Percentiles rank a stretch among this genome's conserved stretches.
These are phyloP conservation scores for Elephas maximus DNA, from an alignment of 2,113 vertebrate species.

Conservation along the genomic window DNA sequence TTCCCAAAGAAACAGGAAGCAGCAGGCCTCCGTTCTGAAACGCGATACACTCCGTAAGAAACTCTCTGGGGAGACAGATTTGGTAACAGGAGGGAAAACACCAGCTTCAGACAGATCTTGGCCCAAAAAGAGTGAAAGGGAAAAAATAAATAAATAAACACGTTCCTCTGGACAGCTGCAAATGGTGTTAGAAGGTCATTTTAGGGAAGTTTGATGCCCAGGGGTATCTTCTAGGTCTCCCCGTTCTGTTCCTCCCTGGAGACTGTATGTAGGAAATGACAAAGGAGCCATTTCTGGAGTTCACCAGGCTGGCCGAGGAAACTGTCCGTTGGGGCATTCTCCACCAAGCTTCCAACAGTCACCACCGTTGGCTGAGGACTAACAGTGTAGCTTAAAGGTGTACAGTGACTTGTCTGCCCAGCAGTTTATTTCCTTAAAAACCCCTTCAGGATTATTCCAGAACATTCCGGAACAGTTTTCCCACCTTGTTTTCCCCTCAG, in stretches of 20 bases:
- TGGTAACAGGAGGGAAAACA: constrained; percentile 7
- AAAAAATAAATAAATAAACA: not conserved
- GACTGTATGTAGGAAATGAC: too few species aligned
- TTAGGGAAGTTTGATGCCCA: not conserved
- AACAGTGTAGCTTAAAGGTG: not conserved
- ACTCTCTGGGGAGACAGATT: not conserved
- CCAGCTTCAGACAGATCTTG: not conserved
- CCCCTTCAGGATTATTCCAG: not conserved
- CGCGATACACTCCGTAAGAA: not conserved
- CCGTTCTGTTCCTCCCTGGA: too few species aligned
- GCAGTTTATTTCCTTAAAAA: not conserved
- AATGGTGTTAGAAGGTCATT: not conserved
- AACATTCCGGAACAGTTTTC: not conserved
- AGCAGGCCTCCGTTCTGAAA: not conserved
- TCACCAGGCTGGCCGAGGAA: not conserved
- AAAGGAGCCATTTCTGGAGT: too few species aligned
- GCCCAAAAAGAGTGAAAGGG: not conserved
- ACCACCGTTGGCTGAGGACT: not conserved
- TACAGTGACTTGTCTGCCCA: not conserved
- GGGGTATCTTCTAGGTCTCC: not conserved
- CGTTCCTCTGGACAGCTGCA: not conserved
- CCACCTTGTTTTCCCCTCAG: not conserved
- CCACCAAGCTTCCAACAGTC: not conserved
- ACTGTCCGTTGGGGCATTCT: not conserved
- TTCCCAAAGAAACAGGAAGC: not conserved